Base-by-base conservation (phyloP, 2,113 vertebrate genomes). In the Melanotaenia duboulayi region DNA sequence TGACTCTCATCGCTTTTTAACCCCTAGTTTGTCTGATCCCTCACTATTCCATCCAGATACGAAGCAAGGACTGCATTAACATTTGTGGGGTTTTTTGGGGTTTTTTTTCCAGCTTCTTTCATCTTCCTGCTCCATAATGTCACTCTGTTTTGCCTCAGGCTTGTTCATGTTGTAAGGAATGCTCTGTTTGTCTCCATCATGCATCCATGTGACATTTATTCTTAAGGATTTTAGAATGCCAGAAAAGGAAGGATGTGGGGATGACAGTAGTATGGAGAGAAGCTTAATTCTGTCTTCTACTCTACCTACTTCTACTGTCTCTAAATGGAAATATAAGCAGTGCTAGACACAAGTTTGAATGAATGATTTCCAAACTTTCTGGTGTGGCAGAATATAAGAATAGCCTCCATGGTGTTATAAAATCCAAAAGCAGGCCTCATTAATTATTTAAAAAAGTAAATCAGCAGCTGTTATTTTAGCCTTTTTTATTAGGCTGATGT, bases 31-130 rank as follows among this genome's bases (percentile, higher is more conserved):
- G 67, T 55, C 56, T 3, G 0, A 71, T 71, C 65, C 23, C n/a
- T 50, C 49, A 13, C 57, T 78, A 78, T 84, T 80, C 68, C 59
- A 58, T 55, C n/a, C 6, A 19, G 16, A 58, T 58, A 14, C 37
- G 1, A 3, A 22, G 37, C 28, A 28, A 28, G 28, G 28, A 28
- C 28, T 28, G 6, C 54, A 57, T 14, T 64, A 17, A 56, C 65
- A 37, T 19, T 12, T 59, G 16, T 12, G n/a, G n/a, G n/a, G n/a
- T 44, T 9, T 50, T 28, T 28, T 28, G 6, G n/a, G n/a, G 8
- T 50, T 32, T 50, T 2, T 25, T 71, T 62, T 56, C 7, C 37
- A 24, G 12, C 59, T n/a, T 48, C 11, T 7, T 28, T 42, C 16
- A 20, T 42, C 8, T 35, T 35, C 32, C 32, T 35, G 32, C 8